These are phyloP conservation scores for Drosophila tripunctata DNA, from an alignment of 2,888 invertebrate species.

Conservation along the genomic window DNA sequence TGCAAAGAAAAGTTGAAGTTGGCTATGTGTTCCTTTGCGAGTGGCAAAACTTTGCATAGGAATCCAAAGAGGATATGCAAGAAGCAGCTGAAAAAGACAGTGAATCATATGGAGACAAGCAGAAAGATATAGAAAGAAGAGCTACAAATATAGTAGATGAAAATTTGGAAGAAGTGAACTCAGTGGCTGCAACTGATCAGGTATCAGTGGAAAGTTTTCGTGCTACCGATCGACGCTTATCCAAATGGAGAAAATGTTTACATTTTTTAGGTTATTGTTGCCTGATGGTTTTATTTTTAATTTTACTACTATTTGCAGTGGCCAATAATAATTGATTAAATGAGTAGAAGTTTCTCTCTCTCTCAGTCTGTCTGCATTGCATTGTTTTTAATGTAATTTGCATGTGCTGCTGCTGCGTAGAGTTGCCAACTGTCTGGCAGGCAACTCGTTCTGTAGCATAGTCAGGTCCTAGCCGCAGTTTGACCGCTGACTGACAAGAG, in stretches of 20 bases:
- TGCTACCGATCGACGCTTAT: too few species aligned
- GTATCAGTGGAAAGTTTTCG: neutral
- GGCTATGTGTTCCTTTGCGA: neutral
- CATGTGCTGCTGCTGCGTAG: slow-evolving; percentile 15
- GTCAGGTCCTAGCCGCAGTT: slow-evolving; percentile 16
- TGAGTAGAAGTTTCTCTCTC: too few species aligned
- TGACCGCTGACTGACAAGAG: slow-evolving; percentile 49
- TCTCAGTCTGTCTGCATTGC: too few species aligned
- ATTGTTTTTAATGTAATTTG: slow-evolving; percentile 22
- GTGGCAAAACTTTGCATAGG: neutral
- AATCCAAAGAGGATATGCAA: neutral
- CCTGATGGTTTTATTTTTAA: neutral
- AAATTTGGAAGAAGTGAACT: too few species aligned
- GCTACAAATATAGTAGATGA: too few species aligned
- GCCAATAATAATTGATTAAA: neutral
- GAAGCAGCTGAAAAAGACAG: too few species aligned
- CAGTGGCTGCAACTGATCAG: neutral
- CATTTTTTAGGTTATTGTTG: neutral
- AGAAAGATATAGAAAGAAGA: too few species aligned
- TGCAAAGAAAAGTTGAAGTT: neutral
- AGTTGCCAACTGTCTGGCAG: slow-evolving; percentile 12
- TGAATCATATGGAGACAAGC: too few species aligned
- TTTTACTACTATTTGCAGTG: slow-evolving; percentile 10
- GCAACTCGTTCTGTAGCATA: neutral
- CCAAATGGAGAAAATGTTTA: slow-evolving; percentile 4